Evolutionary conservation across 1,140 invertebrate genomes (phyloP).

Genomic region (Drosophila chauvacae): DNA sequence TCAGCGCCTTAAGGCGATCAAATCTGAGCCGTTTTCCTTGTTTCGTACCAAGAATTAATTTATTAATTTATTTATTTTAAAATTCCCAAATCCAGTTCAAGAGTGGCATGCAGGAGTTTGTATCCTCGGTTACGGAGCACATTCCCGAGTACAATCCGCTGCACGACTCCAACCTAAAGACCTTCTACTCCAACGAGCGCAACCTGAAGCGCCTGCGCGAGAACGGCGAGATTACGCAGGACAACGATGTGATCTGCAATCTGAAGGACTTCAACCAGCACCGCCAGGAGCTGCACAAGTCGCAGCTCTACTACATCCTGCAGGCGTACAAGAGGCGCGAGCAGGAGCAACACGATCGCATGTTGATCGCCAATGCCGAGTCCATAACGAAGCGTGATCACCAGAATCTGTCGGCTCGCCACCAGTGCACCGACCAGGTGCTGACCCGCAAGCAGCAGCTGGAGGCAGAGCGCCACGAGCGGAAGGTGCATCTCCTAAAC

Average conservation of each 20-base stretch:
- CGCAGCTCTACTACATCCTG: constrained; percentile 74
- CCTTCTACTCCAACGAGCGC: constrained; percentile 72
- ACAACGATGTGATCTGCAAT: constrained; percentile 82
- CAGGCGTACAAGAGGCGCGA: constrained; percentile 71
- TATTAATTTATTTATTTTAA: background rate
- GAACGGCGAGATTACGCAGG: constrained; percentile 76
- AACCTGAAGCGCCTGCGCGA: constrained; percentile 74
- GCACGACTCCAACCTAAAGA: constrained; percentile 78
- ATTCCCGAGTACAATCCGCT: constrained; percentile 79
- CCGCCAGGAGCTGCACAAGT: constrained; percentile 81
- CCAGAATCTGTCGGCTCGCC: constrained; percentile 50
- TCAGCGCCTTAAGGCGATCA: too few species aligned
- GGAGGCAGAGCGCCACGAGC: constrained; percentile 48
- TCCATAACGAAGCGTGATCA: constrained; percentile 70
- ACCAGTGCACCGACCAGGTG: constrained; percentile 63
- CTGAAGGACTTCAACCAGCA: constrained; percentile 81
- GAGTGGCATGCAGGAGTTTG: constrained; percentile 73
- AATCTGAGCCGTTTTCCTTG: too few species aligned
- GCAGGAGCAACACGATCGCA: constrained; percentile 69
- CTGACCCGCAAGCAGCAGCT: constrained; percentile 52
- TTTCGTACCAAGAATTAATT: too few species aligned
- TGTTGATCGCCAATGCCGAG: constrained; percentile 74
- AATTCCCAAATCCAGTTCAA: constrained; percentile 51
- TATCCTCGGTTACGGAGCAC: constrained; percentile 53
- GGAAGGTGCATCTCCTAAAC: constrained; percentile 47